Evolutionary conservation across 2,888 invertebrate species (phyloP).

Genomic region (Tridacna gigas): DNA sequence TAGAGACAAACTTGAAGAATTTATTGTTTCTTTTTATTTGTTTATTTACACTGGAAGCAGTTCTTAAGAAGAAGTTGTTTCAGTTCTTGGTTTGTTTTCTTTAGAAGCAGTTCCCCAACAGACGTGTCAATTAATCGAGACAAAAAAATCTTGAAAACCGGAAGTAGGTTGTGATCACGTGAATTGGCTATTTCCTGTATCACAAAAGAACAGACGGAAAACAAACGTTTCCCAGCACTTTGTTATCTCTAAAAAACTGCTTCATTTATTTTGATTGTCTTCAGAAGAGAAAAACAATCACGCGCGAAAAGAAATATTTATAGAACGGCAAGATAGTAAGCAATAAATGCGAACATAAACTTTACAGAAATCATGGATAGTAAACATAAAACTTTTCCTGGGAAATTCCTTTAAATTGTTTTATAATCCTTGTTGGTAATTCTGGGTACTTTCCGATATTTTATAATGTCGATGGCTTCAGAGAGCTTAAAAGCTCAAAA

Average conservation of each 20-base stretch:
- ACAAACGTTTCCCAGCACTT: not conserved
- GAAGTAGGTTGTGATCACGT: slow-evolving; percentile 15
- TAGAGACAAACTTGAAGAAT: too few species aligned
- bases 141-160: not conserved
- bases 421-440: slow-evolving; percentile 8
- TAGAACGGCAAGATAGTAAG: not conserved
- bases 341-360: slow-evolving; percentile 4
- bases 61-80: too few species aligned
- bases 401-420: slow-evolving; percentile 11
- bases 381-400: not conserved
- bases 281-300: not conserved
- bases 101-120: too few species aligned
- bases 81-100: too few species aligned
- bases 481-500: too few species aligned
- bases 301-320: slow-evolving; percentile 15
- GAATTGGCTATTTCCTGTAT: slow-evolving; percentile 7
- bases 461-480: not conserved
- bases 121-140: too few species aligned
- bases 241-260: slow-evolving; percentile 17
- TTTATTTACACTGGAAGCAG: too few species aligned
- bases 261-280: slow-evolving; percentile 22
- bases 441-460: not conserved
- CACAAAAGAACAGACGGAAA: slow-evolving; percentile 6
- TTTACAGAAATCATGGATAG: not conserved
- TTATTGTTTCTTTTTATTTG: too few species aligned